A percentile compares a stretch with the other conserved stretches of the same genome.
Conservation (phyloP, 1,140 invertebrate genomes). For the Hycleus phaleratus region DNA sequence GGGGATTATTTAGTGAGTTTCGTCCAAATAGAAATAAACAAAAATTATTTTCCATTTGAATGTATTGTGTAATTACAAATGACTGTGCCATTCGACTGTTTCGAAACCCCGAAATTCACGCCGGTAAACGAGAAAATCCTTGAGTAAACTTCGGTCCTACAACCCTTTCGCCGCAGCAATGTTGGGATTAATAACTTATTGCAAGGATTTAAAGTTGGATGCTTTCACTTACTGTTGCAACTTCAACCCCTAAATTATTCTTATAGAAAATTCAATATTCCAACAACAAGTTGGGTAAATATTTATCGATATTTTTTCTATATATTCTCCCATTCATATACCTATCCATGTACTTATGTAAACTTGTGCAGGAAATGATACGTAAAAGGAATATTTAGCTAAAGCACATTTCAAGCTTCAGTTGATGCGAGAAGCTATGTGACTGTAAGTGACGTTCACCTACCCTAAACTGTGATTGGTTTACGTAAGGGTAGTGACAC, state of each 20-base stretch:
- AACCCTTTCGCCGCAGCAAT: constrained; percentile 25
- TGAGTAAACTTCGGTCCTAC: constrained; percentile 9
- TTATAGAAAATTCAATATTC: no score
- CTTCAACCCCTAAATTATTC: no score
- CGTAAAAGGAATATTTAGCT: constrained; percentile 24
- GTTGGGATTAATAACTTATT: constrained; percentile 24
- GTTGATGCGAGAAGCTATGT: constrained; percentile 34
- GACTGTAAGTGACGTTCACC: constrained; percentile 34
- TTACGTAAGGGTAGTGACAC: constrained; percentile 16
- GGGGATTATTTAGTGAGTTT: no score
- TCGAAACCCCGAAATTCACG: constrained; percentile 6
- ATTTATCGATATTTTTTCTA: neutral
- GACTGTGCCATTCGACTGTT: constrained; percentile 2
- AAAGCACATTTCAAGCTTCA: constrained; percentile 30
- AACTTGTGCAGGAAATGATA: constrained; percentile 6
- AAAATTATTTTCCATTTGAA: no score
- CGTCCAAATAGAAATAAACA: no score
- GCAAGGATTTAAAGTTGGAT: constrained; percentile 20
- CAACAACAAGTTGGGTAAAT: neutral
- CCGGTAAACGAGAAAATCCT: constrained; percentile 12
- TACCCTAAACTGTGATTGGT: constrained; percentile 19
- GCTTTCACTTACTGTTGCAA: neutral
- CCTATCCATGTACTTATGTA: neutral
- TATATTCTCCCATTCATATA: neutral
- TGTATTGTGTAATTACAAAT: no score